phyloP scores from a whole-genome alignment of 2,888 invertebrate genomes.

The Panorpa germanica region DNA sequence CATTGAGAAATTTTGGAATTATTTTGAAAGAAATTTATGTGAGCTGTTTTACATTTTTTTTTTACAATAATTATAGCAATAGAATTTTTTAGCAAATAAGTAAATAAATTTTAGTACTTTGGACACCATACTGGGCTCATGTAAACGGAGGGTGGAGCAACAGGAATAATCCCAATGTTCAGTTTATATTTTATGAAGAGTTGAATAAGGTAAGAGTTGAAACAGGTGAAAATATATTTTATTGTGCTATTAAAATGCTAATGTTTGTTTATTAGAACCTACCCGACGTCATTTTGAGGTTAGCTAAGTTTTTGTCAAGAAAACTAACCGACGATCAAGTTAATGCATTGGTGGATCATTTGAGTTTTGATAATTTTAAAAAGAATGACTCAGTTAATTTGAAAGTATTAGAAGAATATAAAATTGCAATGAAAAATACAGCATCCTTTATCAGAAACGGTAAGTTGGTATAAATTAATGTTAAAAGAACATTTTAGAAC shows the following conservation, averaged over 20 bases:
- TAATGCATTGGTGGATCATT: constrained; percentile 36
- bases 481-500: too few species aligned
- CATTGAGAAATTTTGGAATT: constrained; percentile 49
- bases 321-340: constrained; percentile 33
- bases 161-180: constrained; percentile 42
- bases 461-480: too few species aligned
- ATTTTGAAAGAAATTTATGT: constrained; percentile 49
- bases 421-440: constrained; percentile 30
- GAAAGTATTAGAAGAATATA: constrained; percentile 33
- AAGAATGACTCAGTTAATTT: constrained; percentile 56
- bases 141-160: constrained; percentile 55
- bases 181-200: constrained; percentile 68
- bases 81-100: too few species aligned
- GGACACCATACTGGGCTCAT: constrained; percentile 64
- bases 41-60: constrained; percentile 18
- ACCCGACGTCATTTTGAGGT: constrained; percentile 28
- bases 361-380: constrained; percentile 57
- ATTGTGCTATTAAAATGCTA: too few species aligned
- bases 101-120: constrained; percentile 33
- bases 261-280: constrained; percentile 29
- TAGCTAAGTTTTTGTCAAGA: constrained; percentile 37
- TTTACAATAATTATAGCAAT: constrained; percentile 3
- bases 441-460: constrained; percentile 43
- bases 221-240: too few species aligned
- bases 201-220: constrained; percentile 44